A percentile compares a stretch with the other conserved stretches of the same genome.
phyloP scores from a whole-genome alignment of 2,888 invertebrate genomes.

The Rhagium mordax region DNA sequence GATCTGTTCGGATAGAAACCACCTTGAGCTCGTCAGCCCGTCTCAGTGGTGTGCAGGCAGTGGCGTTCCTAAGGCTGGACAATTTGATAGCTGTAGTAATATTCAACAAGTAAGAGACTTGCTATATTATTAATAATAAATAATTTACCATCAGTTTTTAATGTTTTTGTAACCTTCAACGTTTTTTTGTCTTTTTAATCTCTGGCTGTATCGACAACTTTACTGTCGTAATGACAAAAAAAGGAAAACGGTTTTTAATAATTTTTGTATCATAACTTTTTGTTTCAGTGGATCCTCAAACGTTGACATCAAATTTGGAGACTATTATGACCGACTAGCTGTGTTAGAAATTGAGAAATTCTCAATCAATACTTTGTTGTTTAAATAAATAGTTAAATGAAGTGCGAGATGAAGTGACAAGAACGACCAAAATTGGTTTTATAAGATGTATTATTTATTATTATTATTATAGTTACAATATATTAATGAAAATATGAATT shows the following conservation, averaged over 20 bases:
- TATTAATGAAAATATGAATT: no score
- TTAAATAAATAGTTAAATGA: no score
- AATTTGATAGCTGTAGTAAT: conserved; percentile 70
- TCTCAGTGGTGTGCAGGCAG: conserved; percentile 42
- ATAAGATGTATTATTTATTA: no score
- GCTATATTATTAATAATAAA: background rate
- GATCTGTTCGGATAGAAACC: conserved; percentile 63
- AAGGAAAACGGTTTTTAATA: no score
- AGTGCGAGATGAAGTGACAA: no score
- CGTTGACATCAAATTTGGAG: background rate
- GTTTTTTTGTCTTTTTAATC: no score
- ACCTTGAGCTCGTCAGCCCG: background rate
- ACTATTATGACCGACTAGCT: background rate
- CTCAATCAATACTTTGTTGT: background rate
- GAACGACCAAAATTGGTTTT: no score
- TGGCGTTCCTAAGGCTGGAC: conserved; percentile 73
- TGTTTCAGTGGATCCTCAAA: background rate
- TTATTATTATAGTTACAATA: no score
- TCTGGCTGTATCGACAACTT: no score
- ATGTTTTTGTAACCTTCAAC: no score
- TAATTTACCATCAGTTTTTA: background rate
- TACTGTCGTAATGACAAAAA: no score
- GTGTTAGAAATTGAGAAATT: background rate
- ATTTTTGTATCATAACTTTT: background rate
- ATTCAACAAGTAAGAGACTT: conserved; percentile 70